These are phyloP conservation scores for Rhamphomyia laevipes DNA, from an alignment of 2,888 invertebrate genomes.

Conservation along the genomic window DNA sequence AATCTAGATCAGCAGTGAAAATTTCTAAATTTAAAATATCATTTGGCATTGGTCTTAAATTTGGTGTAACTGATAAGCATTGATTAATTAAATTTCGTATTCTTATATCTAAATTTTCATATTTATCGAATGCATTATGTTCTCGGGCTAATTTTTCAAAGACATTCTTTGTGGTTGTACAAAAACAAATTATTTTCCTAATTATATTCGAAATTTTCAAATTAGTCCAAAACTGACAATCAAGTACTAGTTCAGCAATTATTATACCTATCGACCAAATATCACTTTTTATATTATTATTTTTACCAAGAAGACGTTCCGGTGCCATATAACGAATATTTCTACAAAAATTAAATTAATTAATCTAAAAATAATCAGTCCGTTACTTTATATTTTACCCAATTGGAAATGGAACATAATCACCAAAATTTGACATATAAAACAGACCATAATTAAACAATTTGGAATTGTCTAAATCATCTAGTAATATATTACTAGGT, in stretches of 20 bases:
- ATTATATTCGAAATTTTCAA: conserved; percentile 61
- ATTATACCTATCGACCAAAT: conserved; percentile 93
- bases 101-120: conserved; percentile 20
- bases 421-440: conserved; percentile 78
- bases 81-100: conserved; percentile 49
- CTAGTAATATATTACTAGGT: conserved; percentile 70
- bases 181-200: conserved; percentile 56
- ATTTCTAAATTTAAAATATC: conserved; percentile 45
- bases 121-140: conserved; percentile 47
- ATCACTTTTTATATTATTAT: conserved; percentile 69
- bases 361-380: conserved; percentile 2
- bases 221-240: conserved; percentile 57
- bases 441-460: conserved; percentile 89
- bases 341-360: conserved; percentile 33
- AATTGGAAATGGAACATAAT: conserved; percentile 80
- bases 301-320: conserved; percentile 57
- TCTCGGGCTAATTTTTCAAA: conserved; percentile 67
- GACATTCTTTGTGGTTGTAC: conserved; percentile 30
- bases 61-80: conserved; percentile 58
- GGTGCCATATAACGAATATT: conserved; percentile 71
- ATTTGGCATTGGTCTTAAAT: conserved; percentile 46
- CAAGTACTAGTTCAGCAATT: conserved; percentile 64
- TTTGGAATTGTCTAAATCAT: conserved; percentile 60
- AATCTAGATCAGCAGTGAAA: conserved; percentile 39
- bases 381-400: conserved; percentile 44